Conservation (phyloP, 2,797 vertebrate species). For the Eulemur rubriventer region DNA sequence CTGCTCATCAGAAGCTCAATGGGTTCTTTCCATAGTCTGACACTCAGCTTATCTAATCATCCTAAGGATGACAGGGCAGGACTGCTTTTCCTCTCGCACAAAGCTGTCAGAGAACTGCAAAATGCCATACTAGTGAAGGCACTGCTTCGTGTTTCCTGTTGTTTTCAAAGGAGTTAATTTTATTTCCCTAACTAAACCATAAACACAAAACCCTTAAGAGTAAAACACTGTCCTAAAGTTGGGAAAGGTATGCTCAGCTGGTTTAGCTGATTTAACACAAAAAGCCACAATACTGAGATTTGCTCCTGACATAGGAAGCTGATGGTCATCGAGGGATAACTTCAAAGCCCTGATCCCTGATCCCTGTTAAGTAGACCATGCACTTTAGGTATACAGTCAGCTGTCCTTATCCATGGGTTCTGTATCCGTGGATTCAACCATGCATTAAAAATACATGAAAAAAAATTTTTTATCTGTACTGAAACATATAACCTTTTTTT, state of each 20-base stretch:
- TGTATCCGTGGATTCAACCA: background rate
- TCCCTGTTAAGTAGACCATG: background rate
- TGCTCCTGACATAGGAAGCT: background rate
- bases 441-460: background rate
- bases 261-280: background rate
- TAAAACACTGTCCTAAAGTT: background rate
- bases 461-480: background rate
- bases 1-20: background rate
- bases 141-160: background rate
- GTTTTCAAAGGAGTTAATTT: background rate
- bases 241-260: background rate
- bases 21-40: background rate
- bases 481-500: background rate
- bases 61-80: background rate
- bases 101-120: background rate
- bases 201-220: background rate
- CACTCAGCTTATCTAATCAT: background rate
- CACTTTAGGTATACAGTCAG: background rate
- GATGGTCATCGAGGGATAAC: background rate
- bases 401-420: background rate
- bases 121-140: background rate
- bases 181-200: background rate
- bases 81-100: background rate
- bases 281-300: background rate
- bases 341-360: background rate